phyloP scores from a whole-genome alignment of 2,888 invertebrate genomes.

The Tanypteryx hageni region DNA sequence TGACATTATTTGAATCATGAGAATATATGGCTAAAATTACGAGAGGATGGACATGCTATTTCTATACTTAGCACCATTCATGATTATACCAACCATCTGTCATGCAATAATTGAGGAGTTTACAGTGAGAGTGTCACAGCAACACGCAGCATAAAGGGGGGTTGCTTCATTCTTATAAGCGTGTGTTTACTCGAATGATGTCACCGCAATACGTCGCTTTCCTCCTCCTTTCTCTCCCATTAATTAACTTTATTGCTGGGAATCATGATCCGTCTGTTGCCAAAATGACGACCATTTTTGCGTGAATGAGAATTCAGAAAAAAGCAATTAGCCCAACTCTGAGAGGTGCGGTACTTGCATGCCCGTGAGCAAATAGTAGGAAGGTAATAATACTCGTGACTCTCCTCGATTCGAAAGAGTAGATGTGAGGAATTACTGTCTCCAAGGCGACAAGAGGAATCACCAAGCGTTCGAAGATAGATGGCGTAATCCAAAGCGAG shows the following conservation, averaged over 20 bases:
- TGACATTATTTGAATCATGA: no score
- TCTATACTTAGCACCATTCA: background rate
- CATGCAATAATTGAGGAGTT: constrained; percentile 6
- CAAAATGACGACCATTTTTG: background rate
- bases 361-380: no score
- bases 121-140: background rate
- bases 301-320: no score
- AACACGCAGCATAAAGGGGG: background rate
- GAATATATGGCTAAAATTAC: no score
- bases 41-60: background rate
- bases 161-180: background rate
- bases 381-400: no score
- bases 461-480: no score
- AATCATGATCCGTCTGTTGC: background rate
- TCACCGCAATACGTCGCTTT: background rate
- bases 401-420: no score
- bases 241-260: background rate
- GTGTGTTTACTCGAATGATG: background rate
- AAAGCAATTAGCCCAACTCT: no score
- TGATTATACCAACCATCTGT: background rate
- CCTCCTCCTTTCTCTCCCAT: background rate
- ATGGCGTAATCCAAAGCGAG: no score
- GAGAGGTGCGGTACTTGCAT: no score
- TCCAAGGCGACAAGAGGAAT: no score
- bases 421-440: no score